Base-by-base conservation (phyloP, 35 echinoderm and acorn worm species). In the Chiridota heheva region DNA sequence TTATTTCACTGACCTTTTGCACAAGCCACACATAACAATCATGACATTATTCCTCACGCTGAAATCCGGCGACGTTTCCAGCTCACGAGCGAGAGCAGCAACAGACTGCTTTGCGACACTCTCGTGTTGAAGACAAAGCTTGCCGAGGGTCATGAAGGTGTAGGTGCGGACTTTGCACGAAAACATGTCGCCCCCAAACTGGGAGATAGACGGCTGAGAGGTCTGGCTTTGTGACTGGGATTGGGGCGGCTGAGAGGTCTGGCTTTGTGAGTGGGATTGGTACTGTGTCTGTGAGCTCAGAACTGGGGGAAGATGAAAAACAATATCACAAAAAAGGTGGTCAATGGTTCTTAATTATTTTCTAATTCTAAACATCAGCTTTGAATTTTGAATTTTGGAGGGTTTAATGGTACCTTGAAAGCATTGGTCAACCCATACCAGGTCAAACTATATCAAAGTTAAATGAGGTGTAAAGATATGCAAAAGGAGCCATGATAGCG, bases 1-100 rank as follows among this genome's bases (percentile, higher is more conserved):
- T n/a, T n/a, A n/a, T n/a, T n/a, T n/a, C n/a, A n/a, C n/a, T 18
- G 40, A 91, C 94, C 94, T 88, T 29, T 88, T 88, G 36, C 95
- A 98, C 0, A 98, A 77, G 31, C 92, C 95, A 71, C 88, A 98
- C 95, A 98, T 91, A n/a, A 98, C 81, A 13, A 98, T 58, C 42
- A 86, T 81, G 6, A 91, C 95, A 58, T 98, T 98, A 43, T 91
- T 98, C 43, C 95, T 69, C 51, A 85, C 85, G 0, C 88, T 85
- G 25, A 82, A 44, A 42, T 88, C 81, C 0, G 73, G 61, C 0
- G 95, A 91, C 3, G 68, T 88, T 75, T 98, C 95, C 37, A 98
- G 80, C 63, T 98, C 95, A 13, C 84, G 78, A 10, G 95, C 85
- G 31, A 98, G 56, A 8, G 89, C 88, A 3, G 95, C 95, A 10